Percentiles rank a stretch among this genome's conserved stretches.
Evolutionary conservation across 1,140 invertebrate species (phyloP).

Genomic region (Popillia japonica): DNA sequence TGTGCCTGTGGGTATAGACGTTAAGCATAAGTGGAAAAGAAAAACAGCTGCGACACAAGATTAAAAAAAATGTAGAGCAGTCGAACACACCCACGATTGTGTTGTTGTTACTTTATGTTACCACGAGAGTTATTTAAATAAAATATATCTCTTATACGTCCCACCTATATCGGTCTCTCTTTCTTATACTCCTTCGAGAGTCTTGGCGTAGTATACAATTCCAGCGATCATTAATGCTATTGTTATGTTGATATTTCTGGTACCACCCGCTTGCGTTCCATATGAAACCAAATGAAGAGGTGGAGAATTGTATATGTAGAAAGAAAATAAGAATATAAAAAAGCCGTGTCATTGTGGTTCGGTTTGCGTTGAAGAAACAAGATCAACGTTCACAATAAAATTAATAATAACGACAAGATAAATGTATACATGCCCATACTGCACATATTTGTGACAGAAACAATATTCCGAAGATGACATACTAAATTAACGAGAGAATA

Average conservation of each 20-base stretch:
- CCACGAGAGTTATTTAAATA: constrained; percentile 29
- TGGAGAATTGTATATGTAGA: constrained; percentile 17
- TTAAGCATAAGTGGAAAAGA: constrained; percentile 11
- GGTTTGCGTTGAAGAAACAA: not conserved
- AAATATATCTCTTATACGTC: constrained; percentile 22
- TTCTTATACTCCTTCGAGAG: not conserved
- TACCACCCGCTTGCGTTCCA: constrained; percentile 41
- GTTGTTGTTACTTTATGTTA: constrained; percentile 33
- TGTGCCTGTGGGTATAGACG: not conserved
- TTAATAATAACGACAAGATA: constrained; percentile 10
- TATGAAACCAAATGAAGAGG: constrained; percentile 27
- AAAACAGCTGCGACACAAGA: constrained; percentile 32
- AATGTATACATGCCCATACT: not conserved
- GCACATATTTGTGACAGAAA: not conserved
- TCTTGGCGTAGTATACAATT: not conserved
- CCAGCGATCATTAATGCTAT: constrained; percentile 44
- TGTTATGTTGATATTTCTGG: constrained; percentile 47
- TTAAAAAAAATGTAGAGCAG: constrained; percentile 38
- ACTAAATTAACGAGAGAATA: too few species aligned
- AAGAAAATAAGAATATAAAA: not conserved
- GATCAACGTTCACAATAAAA: constrained; percentile 21
- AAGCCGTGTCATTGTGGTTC: constrained; percentile 26
- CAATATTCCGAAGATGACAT: too few species aligned
- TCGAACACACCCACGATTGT: constrained; percentile 37
- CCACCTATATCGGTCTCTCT: not conserved